Conservation (phyloP, 1,140 invertebrate species). For the Gryon sp. region DNA sequence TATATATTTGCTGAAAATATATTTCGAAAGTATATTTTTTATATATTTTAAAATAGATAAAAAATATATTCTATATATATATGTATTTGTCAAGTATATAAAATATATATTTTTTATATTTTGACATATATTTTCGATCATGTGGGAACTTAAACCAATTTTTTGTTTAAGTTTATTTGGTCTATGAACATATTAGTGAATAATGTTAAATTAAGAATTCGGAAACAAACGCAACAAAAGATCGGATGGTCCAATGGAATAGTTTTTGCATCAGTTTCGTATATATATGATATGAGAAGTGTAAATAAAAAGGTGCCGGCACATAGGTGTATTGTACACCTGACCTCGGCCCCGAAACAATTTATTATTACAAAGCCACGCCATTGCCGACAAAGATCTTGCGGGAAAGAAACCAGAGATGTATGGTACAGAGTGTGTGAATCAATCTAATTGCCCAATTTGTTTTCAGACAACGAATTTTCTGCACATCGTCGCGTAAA, state of each 20-base stretch:
- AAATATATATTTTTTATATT: too few relatives aligned
- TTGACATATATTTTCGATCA: too few relatives aligned
- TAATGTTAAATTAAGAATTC: too few relatives aligned
- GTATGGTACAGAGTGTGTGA: constrained; percentile 26
- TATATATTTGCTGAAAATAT: too few relatives aligned
- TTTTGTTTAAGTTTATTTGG: too few relatives aligned
- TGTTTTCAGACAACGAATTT: constrained; percentile 42
- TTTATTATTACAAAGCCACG: constrained; percentile 61
- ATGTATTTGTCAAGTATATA: too few relatives aligned
- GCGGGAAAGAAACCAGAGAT: constrained; percentile 34
- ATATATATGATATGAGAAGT: too few relatives aligned
- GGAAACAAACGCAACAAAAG: constrained; percentile 22
- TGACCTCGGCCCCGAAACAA: constrained; percentile 68
- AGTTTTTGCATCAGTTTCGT: constrained; percentile 43
- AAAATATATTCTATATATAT: too few relatives aligned
- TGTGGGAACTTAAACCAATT: too few relatives aligned
- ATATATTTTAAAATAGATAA: too few relatives aligned
- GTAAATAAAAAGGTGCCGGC: constrained; percentile 48
- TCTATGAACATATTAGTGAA: too few relatives aligned
- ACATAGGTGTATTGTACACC: constrained; percentile 39
- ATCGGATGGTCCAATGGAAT: constrained; percentile 37
- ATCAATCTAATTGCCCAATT: constrained; percentile 58
- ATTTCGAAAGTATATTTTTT: too few relatives aligned
- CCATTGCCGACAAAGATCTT: constrained; percentile 53
- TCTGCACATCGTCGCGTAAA: constrained; percentile 29